Evolutionary conservation across 2,888 invertebrate genomes (phyloP), one percentile per base, ranked within the genome.

Genomic region (Ormyrus rosae): DNA sequence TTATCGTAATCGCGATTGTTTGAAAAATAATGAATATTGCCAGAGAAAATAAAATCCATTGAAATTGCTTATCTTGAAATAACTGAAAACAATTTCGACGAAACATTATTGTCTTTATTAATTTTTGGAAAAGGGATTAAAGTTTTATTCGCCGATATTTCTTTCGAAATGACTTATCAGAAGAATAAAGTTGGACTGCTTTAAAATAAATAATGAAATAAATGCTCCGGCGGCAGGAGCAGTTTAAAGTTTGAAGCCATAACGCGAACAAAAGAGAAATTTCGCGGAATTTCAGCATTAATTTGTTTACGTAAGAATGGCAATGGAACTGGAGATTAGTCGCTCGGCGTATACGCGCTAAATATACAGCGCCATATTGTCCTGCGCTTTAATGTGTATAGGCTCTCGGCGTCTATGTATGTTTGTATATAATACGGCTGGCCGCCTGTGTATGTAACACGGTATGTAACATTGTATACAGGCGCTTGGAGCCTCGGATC

Each of bases 301-400:
- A 34, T 34, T 34, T 34, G 34, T 34, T 34, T 64, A 56, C 58
- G 50, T 51, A 10, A 60, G 9, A 67, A 67, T 10, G 60, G 58
- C n/a, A 63, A 61, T 50, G 55, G 70, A 71, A 80, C 75, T 71
- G 34, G 67, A 75, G 70, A 80, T 80, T 75, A 75, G 75, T 65
- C n/a, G 34, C 48, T 46, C 60, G 1, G 46, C 13, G 71, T 48
- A 34, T 64, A 53, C 46, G 13, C 53, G 19, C 71, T 67, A 50
- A 80, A 60, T 65, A 75, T 53, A 80, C 58, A 70, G 45, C 46
- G 51, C 6, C 34, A 50, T 64, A 74, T 74, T 74, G 74, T 79
- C 70, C 63, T 72, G 72, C 60, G 60, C 65, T 71, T 65, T 60
- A 53, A 71, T 65, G 64, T 45, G 69, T 48, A 11, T n/a, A 13